Base-by-base conservation (phyloP, 2,113 vertebrate species). In the Peromyscus leucopus region DNA sequence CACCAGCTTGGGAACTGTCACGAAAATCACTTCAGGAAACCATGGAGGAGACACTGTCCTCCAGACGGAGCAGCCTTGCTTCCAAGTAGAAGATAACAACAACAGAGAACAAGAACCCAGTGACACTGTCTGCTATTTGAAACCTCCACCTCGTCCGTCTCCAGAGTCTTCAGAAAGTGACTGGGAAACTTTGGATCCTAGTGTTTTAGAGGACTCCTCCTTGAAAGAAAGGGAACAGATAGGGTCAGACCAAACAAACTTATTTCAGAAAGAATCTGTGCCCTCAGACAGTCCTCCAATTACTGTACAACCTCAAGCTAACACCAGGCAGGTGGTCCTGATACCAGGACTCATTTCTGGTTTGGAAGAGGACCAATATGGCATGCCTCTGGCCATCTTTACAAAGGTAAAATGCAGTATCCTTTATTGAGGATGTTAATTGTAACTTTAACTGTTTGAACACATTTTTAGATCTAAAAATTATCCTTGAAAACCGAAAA, bases 161-260 rank as follows among this genome's bases (percentile, higher is more conserved):
- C 99, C 99, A 1, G 99, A 99, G 0, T 99, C 99, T 74, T 99
- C 99, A 0, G 99, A 99, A 97, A 99, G 99, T 96, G 99, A 99
- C 98, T 99, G 99, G 99, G 99, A 99, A 98, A 99, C 99, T 0
- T 98, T 99, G 96, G 99, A 99, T 97, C 99, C 99, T 48, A 98
- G 98, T 57, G 71, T 99, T 95, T 96, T 99, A 93, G 99, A 99
- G 48, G 99, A 99, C 9, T 96, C 98, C 51, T 91, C 31, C 78
- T 51, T 63, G 61, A 99, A 98, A 95, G 98, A 98, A 96, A 98
- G 95, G 90, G 98, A 98, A 39, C 33, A 3, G 92, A 95, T 97
- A 71, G 72, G 51, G 0, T 87, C 97, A 0, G 98, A 98, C 71
- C 96, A 97, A 72, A 97, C 12, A 19, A 98, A 99, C 83, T 96